These are phyloP conservation scores for Cossypha heuglini DNA, from an alignment of 2,797 vertebrate species.

Conservation along the genomic window DNA sequence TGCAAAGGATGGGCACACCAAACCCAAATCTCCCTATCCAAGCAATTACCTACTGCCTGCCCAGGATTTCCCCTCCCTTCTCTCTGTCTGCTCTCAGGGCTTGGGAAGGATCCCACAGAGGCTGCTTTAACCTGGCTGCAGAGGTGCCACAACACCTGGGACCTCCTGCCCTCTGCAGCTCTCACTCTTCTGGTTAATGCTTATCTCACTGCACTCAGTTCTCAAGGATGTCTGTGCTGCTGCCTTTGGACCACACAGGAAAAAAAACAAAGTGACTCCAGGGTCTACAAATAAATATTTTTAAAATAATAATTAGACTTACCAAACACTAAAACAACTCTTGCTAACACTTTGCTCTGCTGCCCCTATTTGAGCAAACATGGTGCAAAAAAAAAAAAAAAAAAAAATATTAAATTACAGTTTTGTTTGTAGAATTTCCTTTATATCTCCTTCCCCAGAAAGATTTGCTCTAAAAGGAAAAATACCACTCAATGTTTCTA, in stretches of 20 bases:
- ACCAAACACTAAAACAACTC: not conserved
- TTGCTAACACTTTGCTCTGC: not conserved
- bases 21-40: accelerated
- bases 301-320: not conserved
- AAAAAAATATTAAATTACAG: too few species aligned
- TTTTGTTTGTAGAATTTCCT: not conserved
- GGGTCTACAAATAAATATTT: not conserved
- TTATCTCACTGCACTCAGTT: not conserved
- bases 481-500: not conserved
- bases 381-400: not conserved
- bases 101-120: not conserved
- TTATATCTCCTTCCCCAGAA: not conserved
- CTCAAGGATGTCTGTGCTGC: not conserved
- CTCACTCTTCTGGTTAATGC: not conserved
- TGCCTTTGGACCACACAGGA: not conserved
- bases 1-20: accelerated
- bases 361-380: not conserved
- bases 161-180: not conserved
- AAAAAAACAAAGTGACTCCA: not conserved
- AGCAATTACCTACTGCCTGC: not conserved
- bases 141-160: not conserved
- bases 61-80: not conserved
- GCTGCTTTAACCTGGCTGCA: not conserved
- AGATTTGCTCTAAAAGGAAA: not conserved
- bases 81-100: not conserved